Evolutionary conservation across 2,888 invertebrate genomes (phyloP).

Genomic region (Trissonchulus latispiculum): DNA sequence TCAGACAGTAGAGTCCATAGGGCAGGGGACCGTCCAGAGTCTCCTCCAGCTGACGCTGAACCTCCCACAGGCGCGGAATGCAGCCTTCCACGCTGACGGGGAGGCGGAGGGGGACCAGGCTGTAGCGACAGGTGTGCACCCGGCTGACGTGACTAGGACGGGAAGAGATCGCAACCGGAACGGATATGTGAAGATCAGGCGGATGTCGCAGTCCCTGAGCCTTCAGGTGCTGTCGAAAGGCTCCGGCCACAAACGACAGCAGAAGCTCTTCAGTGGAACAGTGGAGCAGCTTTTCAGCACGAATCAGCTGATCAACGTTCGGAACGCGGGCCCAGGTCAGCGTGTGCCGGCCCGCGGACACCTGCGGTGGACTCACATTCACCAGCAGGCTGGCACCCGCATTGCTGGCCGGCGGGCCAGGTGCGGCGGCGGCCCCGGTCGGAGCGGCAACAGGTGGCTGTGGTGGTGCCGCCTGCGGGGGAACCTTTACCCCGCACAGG

Average conservation of each 20-base stretch:
- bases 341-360: background rate
- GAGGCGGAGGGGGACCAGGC: conserved; percentile 43
- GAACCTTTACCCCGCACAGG: background rate
- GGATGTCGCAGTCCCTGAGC: conserved; percentile 28
- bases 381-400: background rate
- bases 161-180: conserved; percentile 22
- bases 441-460: background rate
- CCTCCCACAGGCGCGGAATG: conserved; percentile 54
- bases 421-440: background rate
- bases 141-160: background rate
- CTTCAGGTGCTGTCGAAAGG: conserved; percentile 27
- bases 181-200: conserved; percentile 25
- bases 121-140: conserved; percentile 29
- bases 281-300: conserved; percentile 28
- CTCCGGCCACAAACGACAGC: conserved; percentile 29
- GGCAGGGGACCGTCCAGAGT: conserved; percentile 26
- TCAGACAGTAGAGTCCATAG: conserved; percentile 1
- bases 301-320: conserved; percentile 20
- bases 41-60: conserved; percentile 50
- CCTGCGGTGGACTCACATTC: background rate
- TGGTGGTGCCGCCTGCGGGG: background rate
- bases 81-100: conserved; percentile 54
- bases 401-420: background rate
- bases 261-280: conserved; percentile 27
- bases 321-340: conserved; percentile 25